Conservation (phyloP, 2,113 vertebrate species). For the Etheostoma cragini region DNA sequence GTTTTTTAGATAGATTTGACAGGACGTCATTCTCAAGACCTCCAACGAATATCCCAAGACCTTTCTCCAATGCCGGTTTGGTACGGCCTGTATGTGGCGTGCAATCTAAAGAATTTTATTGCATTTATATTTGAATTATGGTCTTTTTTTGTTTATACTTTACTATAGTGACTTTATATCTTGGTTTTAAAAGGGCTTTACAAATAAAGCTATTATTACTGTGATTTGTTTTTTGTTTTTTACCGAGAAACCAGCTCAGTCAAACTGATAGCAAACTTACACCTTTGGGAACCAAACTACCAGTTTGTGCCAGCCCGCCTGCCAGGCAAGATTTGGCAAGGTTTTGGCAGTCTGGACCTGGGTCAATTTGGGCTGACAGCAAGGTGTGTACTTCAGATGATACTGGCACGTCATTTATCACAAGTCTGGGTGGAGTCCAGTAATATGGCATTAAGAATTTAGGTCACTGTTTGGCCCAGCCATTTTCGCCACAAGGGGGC, state of each 20-base stretch:
- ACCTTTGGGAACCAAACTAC: not conserved
- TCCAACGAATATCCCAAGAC: not conserved
- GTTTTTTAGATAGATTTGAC: not conserved
- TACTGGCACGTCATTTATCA: slow-evolving; percentile 28
- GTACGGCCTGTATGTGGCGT: not conserved
- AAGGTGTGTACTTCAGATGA: slow-evolving; percentile 15
- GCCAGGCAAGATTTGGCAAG: slow-evolving; percentile 27
- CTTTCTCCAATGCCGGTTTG: not conserved
- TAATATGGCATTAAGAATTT: slow-evolving; percentile 17
- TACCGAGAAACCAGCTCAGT: not conserved
- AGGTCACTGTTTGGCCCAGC: not conserved
- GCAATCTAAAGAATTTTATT: too few relatives aligned
- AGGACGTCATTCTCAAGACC: not conserved
- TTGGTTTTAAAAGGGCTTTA: too few relatives aligned
- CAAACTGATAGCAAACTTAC: not conserved
- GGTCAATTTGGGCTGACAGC: slow-evolving; percentile 20
- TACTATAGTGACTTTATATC: too few relatives aligned
- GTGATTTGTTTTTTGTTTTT: not conserved
- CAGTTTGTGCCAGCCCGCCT: too few relatives aligned
- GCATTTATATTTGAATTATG: too few relatives aligned
- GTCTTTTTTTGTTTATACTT: too few relatives aligned
- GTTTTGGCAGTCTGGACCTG: not conserved
- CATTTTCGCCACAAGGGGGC: not conserved
- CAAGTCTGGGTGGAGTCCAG: not conserved
- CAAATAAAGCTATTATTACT: not conserved